Evolutionary conservation across 2,888 invertebrate species (phyloP).

Genomic region (Cerceris rybyensis): DNA sequence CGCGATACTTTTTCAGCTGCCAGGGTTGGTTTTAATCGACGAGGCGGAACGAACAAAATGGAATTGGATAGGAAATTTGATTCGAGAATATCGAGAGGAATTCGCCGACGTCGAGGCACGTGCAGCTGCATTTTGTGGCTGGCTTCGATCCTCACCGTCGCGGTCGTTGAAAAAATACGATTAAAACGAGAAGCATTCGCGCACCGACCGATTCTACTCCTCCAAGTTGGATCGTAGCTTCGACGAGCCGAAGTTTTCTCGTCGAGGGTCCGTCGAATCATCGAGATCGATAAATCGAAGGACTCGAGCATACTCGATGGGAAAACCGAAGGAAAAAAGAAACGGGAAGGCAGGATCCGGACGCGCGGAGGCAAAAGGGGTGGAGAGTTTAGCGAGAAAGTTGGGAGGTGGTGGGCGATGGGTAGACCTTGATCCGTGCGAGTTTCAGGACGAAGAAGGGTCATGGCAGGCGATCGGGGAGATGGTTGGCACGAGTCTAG

Average conservation of each 20-base stretch:
- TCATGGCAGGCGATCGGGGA: not conserved
- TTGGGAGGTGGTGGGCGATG: conserved; percentile 24
- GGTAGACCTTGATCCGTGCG: conserved; percentile 26
- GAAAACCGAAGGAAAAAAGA: not conserved
- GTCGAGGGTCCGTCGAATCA: not conserved
- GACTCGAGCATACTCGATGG: not conserved
- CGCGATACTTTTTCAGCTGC: no score
- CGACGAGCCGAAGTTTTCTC: no score
- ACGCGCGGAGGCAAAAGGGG: not conserved
- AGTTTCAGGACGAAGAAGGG: conserved; percentile 13
- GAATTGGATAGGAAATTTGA: conserved; percentile 43
- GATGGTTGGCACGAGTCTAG: conserved; percentile 24
- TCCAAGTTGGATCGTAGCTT: no score
- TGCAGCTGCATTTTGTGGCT: not conserved
- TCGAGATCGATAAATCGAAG: not conserved
- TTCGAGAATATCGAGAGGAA: conserved; percentile 6
- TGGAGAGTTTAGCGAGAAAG: conserved; percentile 57
- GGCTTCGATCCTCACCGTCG: no score
- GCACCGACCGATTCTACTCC: no score
- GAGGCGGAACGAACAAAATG: conserved; percentile 31
- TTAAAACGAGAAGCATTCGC: not conserved
- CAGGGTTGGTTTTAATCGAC: conserved; percentile 34
- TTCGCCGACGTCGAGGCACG: not conserved
- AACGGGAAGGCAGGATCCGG: not conserved
- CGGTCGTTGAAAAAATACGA: not conserved